Evolutionary conservation across 2,888 invertebrate species (phyloP), one percentile per base, ranked within the genome.

Genomic region (Chloromyia formosa): DNA sequence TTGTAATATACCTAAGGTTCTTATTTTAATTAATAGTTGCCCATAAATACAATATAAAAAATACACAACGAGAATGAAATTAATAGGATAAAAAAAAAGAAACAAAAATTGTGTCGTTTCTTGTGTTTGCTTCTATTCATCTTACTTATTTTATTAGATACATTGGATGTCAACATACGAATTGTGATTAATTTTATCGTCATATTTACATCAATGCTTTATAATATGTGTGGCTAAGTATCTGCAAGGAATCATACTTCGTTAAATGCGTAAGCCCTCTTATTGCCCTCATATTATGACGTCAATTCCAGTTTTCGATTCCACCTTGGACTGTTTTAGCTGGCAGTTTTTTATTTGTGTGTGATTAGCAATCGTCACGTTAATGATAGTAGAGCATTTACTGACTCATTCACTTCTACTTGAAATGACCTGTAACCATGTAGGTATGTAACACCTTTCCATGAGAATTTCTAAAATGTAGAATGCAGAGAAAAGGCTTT

Each of bases 21-120:
- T 73, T 61, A 61, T n/a, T 23, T 40, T 45, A 60, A 73, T 61
- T 73, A 58, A 56, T 45, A 61, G 56, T 61, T 61, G 60, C 72
- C 72, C 58, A 58, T 72, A 58, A 72, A 72, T 72, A 69, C 56
- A 69, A 69, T 69, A 69, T 35, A 69, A 69, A 69, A 56, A 14
- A 69, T 69, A 69, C 56, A 69, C 53, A 69, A 69, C 14, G 35
- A 35, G 54, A 35, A 35, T 35, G 27, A 35, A 35, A 35, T 10
- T 69, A 54, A 69, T 69, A 54, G 56, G 27, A 45, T 5, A 54
- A n/a, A 14, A 40, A 71, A 35, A 53, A n/a, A 14, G 49, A 71
- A 56, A 69, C 53, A 53, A 18, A 58, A n/a, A 40, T 71, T 40
- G 10, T 20, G 56, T 71, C 53, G 27, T 56, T 35, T 49, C 54